Percentiles rank a stretch among this genome's conserved stretches.
These are phyloP conservation scores for Heliconius hewitsoni DNA, from an alignment of 1,140 invertebrate genomes.

Conservation along the genomic window DNA sequence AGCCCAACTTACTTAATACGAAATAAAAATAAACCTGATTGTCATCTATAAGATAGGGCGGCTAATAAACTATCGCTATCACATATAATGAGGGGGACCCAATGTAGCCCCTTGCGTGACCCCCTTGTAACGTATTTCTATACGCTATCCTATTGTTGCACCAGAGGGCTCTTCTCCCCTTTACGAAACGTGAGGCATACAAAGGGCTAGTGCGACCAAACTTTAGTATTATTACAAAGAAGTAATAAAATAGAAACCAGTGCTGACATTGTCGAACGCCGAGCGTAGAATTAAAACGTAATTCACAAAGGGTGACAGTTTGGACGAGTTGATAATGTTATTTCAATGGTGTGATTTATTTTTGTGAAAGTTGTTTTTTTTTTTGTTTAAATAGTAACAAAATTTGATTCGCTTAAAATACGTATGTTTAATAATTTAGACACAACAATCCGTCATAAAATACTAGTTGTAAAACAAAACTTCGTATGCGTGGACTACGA, in stretches of 20 bases:
- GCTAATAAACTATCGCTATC: constrained; percentile 55
- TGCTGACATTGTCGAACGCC: constrained; percentile 45
- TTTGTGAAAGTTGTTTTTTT: background rate
- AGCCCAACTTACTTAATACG: constrained; percentile 14
- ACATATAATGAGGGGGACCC: constrained; percentile 43
- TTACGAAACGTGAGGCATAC: constrained; percentile 58
- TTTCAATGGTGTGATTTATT: constrained; percentile 28
- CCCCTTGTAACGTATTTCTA: constrained; percentile 52
- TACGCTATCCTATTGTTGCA: constrained; percentile 49
- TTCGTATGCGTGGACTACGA: too few relatives aligned
- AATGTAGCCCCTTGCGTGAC: constrained; percentile 44
- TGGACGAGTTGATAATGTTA: constrained; percentile 48
- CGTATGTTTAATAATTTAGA: too few relatives aligned
- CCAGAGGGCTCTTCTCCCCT: constrained; percentile 52
- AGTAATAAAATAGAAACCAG: constrained; percentile 48
- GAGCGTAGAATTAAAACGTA: constrained; percentile 50
- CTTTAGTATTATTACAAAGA: constrained; percentile 51
- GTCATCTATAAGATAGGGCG: constrained; percentile 48
- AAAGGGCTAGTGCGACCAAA: constrained; percentile 57
- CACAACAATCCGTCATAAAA: too few relatives aligned
- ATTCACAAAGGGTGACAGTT: constrained; percentile 46
- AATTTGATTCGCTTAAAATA: background rate
- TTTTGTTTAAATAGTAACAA: background rate
- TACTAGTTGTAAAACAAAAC: too few relatives aligned
- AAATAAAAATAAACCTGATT: constrained; percentile 40